A percentile compares a stretch with the other conserved stretches of the same genome.
phyloP scores from a whole-genome alignment of 2,797 vertebrate species.

The Chaetodon trifasciatus region DNA sequence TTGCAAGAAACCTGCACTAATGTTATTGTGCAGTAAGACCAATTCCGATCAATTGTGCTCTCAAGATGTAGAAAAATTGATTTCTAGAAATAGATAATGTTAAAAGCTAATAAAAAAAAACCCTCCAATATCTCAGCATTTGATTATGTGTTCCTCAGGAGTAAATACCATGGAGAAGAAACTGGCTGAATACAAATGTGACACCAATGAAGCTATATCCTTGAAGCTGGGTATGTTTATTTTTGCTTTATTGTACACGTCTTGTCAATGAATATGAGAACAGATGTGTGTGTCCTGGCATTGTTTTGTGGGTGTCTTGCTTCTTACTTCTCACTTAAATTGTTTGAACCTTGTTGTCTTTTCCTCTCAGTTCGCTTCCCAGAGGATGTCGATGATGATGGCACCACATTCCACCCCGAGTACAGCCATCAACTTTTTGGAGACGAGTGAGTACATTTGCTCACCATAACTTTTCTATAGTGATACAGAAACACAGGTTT shows the following conservation, averaged over 20 bases:
- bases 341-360: neutral
- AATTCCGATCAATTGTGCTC: neutral
- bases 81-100: neutral
- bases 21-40: neutral
- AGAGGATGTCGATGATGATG: constrained; percentile 96
- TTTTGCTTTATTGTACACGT: neutral
- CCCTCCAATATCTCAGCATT: neutral
- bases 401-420: constrained; percentile 95
- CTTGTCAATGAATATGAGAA: neutral
- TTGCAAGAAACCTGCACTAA: neutral
- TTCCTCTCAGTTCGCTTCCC: constrained; percentile 90
- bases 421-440: constrained; percentile 97
- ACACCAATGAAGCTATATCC: constrained; percentile 97
- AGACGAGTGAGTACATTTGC: constrained; percentile 92
- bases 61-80: neutral
- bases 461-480: neutral
- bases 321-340: neutral
- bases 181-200: constrained; percentile 97
- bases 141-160: constrained; percentile 76
- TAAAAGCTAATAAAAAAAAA: neutral
- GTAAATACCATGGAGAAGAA: constrained; percentile 97
- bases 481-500: neutral
- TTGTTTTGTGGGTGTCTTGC: neutral
- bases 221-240: constrained; percentile 92
- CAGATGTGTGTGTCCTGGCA: neutral